These are phyloP conservation scores for Tiaroga cobitis DNA, from an alignment of 2,797 vertebrate species.

Conservation along the genomic window DNA sequence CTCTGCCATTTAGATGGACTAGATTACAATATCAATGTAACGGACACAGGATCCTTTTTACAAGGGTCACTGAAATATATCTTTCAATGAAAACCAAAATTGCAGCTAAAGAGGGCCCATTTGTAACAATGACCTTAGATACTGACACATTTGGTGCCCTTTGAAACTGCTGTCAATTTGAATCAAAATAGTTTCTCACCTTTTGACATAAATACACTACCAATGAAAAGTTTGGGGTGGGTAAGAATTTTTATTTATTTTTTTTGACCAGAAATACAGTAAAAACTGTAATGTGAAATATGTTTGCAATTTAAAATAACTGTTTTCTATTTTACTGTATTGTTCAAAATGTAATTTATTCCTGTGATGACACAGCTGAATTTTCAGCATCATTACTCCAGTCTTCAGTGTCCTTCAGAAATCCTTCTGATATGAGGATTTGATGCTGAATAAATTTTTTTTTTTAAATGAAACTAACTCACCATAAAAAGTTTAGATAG, in stretches of 20 bases:
- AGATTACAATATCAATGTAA: constrained; percentile 44
- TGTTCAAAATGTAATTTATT: not conserved
- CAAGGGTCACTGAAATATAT: constrained; percentile 41
- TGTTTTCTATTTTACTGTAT: too few relatives aligned
- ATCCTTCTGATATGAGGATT: not conserved
- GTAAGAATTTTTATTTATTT: not conserved
- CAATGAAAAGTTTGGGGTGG: not conserved
- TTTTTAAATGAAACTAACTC: not conserved
- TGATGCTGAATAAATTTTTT: not conserved
- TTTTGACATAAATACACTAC: too few relatives aligned
- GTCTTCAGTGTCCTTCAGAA: not conserved
- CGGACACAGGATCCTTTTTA: constrained; percentile 23
- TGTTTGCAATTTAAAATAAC: too few relatives aligned
- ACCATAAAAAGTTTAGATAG: not conserved
- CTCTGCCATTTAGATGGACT: constrained; percentile 42
- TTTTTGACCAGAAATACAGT: not conserved
- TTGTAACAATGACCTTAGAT: constrained; percentile 34
- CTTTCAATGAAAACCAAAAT: constrained; percentile 36
- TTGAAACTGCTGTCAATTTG: constrained; percentile 3
- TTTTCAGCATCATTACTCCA: not conserved
- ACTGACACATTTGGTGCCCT: not conserved
- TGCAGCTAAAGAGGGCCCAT: constrained; percentile 43
- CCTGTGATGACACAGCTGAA: not conserved
- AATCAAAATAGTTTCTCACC: not conserved
- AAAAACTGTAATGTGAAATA: not conserved